Base-by-base conservation (phyloP, 1,140 invertebrate species). In the Danaus melanippus region DNA sequence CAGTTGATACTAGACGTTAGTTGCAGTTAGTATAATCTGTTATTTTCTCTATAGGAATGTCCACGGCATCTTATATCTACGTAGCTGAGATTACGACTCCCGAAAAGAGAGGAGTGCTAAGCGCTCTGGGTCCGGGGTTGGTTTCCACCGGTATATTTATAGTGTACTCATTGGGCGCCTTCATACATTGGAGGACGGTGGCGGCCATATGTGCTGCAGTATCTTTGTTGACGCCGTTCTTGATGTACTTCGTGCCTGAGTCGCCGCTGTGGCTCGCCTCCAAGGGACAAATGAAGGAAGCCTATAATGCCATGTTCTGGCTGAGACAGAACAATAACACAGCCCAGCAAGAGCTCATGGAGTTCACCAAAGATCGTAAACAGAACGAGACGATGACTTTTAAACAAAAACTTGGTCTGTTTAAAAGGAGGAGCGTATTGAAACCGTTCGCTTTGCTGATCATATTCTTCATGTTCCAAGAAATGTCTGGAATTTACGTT, bases 401-500 rank as follows among this genome's bases (percentile, higher is more conserved):
- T 53, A 74, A 61, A 53, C 71, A 86, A 15, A 83, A 82, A 61
- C 59, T 87, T 10, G 72, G 66, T 6, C 62, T 86, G 0, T 87
- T 84, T 65, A 80, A 76, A 46, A 64, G 76, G 10, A 67, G 74
- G 48, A 86, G 69, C 44, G 87, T 88, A 2, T 80, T 92, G 60
- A 92, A 92, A 66, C 92, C 92, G 0, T 92, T 93, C 64, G 60
- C 89, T 0, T 87, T 92, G 2, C 80, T 93, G 0, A 83, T 92
- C 3, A 60, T 86, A 0, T 90, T 93, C 70, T 93, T 93, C 76
- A 67, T 91, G 7, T 90, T 93, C 55, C 92, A 93, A 87, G 92
- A 93, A 66, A 85, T 91, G 48, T 91, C 90, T 0, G 92, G 92
- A 4, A 92, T 93, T 11, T 93, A 95, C 78, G 91, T 93, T 1